Conservation (phyloP, 2,888 invertebrate genomes). For the Trissoscelio sp. region DNA sequence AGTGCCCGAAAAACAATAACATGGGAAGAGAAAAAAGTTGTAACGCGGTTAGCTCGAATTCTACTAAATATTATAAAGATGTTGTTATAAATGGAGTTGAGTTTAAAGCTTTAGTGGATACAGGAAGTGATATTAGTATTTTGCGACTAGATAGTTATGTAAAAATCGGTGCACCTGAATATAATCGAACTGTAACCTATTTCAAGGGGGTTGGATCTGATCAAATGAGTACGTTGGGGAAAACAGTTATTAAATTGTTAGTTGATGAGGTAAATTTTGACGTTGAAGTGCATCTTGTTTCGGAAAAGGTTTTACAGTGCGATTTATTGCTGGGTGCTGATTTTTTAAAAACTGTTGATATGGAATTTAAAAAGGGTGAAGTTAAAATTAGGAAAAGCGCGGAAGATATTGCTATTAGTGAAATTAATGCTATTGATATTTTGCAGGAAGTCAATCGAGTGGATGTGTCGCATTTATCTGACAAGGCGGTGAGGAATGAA, state of each 20-base stretch:
- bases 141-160: constrained; percentile 33
- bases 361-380: not conserved
- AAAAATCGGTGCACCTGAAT: constrained; percentile 45
- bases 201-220: constrained; percentile 61
- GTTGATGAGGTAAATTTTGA: constrained; percentile 55
- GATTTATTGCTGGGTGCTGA: constrained; percentile 63
- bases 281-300: constrained; percentile 62
- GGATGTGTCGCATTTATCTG: not conserved
- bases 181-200: constrained; percentile 16
- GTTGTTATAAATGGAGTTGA: constrained; percentile 17
- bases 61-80: constrained; percentile 21
- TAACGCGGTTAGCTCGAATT: not conserved
- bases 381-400: not conserved
- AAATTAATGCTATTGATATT: constrained; percentile 9
- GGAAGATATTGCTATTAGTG: not conserved
- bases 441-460: not conserved
- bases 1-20: constrained; percentile 11
- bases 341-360: constrained; percentile 41
- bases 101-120: constrained; percentile 58
- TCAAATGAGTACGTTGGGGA: constrained; percentile 49
- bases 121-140: constrained; percentile 62
- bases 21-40: not conserved
- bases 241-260: constrained; percentile 5
- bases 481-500: not conserved
- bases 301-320: constrained; percentile 28